These are phyloP conservation scores for Alcis repandata DNA, from an alignment of 2,888 invertebrate species.

Conservation along the genomic window DNA sequence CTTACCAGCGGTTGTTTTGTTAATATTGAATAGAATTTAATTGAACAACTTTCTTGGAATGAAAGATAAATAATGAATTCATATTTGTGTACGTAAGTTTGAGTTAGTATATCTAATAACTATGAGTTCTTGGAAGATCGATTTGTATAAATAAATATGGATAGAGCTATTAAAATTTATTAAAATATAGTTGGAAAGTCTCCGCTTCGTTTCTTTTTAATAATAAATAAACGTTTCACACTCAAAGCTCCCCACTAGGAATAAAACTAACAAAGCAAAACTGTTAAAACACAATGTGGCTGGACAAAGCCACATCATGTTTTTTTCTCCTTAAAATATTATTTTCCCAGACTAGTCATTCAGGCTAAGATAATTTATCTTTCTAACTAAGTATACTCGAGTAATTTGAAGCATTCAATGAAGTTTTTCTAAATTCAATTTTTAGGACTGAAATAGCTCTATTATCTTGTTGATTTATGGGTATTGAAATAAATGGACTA, in stretches of 20 bases:
- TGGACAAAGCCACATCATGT: no score
- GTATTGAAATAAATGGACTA: slow-evolving; percentile 31
- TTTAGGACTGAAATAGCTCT: slow-evolving; percentile 21
- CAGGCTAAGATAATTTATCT: slow-evolving; percentile 15
- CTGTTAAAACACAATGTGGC: no score
- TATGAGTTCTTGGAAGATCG: no score
- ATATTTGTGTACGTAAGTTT: no score
- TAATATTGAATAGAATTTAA: background rate
- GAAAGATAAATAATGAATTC: background rate
- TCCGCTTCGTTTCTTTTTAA: no score
- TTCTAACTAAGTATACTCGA: background rate
- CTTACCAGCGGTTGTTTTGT: background rate
- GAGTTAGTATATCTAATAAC: no score
- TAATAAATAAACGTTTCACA: no score
- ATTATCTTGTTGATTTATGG: slow-evolving; percentile 38
- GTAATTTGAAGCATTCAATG: slow-evolving; percentile 22
- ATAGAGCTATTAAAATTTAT: no score
- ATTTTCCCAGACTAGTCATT: background rate
- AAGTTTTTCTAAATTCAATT: slow-evolving; percentile 8
- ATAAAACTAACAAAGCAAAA: no score
- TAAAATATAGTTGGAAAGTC: no score
- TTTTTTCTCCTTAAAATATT: background rate
- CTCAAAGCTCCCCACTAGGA: no score
- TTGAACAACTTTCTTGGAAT: background rate
- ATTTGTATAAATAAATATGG: no score